These are phyloP conservation scores for Plusia festucae DNA, from an alignment of 2,888 invertebrate species.

Conservation along the genomic window DNA sequence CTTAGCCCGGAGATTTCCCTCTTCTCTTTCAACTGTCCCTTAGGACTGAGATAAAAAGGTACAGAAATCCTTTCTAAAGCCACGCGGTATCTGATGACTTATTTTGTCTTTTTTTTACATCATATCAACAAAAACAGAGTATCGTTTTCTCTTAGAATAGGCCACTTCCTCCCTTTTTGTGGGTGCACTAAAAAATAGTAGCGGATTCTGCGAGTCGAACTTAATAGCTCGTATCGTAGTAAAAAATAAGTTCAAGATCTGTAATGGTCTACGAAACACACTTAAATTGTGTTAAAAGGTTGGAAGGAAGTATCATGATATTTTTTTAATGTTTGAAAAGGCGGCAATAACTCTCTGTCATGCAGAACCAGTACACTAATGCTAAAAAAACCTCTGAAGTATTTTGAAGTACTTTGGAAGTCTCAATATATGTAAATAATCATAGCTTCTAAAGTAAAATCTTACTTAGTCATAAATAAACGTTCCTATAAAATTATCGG, in stretches of 20 bases:
- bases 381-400: neutral
- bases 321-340: neutral
- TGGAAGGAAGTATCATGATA: neutral
- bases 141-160: constrained; percentile 2
- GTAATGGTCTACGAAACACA: neutral
- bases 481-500: constrained; percentile 12
- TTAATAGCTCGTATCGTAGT: constrained; percentile 2
- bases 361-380: neutral
- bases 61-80: constrained; percentile 67
- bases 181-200: constrained; percentile 2
- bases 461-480: neutral
- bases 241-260: neutral
- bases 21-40: constrained; percentile 73
- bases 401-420: neutral
- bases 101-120: constrained; percentile 52
- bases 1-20: constrained; percentile 66
- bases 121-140: constrained; percentile 18
- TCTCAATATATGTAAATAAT: neutral
- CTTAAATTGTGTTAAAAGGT: constrained; percentile 4
- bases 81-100: constrained; percentile 70
- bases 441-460: neutral
- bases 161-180: neutral
- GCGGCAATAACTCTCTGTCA: neutral
- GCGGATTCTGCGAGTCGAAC: neutral
- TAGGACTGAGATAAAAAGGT: constrained; percentile 78